Conservation (phyloP, 1,140 invertebrate genomes). For the Saccostrea echinata region DNA sequence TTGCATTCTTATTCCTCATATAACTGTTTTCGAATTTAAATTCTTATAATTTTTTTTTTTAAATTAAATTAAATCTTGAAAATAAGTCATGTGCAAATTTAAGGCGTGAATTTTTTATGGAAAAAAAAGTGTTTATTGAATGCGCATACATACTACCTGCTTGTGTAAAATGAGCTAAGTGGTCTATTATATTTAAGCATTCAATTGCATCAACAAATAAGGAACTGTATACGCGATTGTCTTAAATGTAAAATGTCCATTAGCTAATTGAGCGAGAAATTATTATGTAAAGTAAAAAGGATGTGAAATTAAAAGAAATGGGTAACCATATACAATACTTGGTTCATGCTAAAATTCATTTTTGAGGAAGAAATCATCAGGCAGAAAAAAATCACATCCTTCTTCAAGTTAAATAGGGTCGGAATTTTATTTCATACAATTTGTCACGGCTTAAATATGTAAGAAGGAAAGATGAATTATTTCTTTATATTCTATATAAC, state of each 20-base stretch:
- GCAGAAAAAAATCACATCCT: slow-evolving; percentile 30
- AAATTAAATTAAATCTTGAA: not conserved
- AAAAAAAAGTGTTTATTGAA: not conserved
- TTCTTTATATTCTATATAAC: not conserved
- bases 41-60: not conserved
- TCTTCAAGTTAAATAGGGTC: not conserved
- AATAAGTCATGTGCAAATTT: not conserved
- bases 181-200: not conserved
- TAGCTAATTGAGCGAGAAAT: slow-evolving; percentile 16
- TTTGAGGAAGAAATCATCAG: slow-evolving; percentile 6
- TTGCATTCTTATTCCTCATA: not conserved
- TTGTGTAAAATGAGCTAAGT: not conserved
- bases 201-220: not conserved
- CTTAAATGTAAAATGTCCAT: slow-evolving; percentile 32
- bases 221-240: not conserved
- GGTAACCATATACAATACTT: not conserved
- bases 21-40: not conserved
- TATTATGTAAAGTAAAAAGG: not conserved
- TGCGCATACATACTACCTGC: not conserved
- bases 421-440: not conserved
- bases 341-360: slow-evolving; percentile 23
- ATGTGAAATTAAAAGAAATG: not conserved
- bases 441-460: slow-evolving; percentile 27
- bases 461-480: not conserved
- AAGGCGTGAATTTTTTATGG: not conserved